Evolutionary conservation across 30 jellyfish, hydroid and myxozoan genomes (phyloP), one percentile per base, ranked within the genome.

Genomic region (Turritopsis dohrnii): DNA sequence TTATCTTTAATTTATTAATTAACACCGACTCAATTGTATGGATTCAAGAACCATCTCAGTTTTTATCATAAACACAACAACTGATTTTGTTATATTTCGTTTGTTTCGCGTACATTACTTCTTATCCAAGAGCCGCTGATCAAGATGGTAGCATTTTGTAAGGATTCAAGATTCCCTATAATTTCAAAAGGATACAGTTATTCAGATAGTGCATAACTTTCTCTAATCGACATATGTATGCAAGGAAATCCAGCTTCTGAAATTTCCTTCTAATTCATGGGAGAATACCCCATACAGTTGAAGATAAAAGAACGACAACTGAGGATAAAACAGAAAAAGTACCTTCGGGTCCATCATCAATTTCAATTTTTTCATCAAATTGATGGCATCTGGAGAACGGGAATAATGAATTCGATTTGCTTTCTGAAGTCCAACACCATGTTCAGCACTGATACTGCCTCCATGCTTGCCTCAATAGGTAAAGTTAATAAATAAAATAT

Each of bases 381-480:
- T 76, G 4, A 93, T 82, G 5, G 96, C 98, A 16, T 88, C 94
- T 27, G 75, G 85, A 18, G 96, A 80, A 71, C 92, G 83, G n/a
- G 98, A 81, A 82, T 83, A 88, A 71, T 86, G 94, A 27, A 93
- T 93, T 20, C 83, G 88, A 17, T 88, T 93, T 17, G 96, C 90
- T 83, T 93, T 93, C 71, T 88, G 88, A 89, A 87, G 85, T 13
- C 98, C 98, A 66, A 93, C 87, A 21, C 98, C 98, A 74, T 93
- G 98, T 54, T 93, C 98, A n/a, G 98, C 98, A 93, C 98, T 93
- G 29, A 93, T 88, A 75, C 98, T 93, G 30, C 98, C 98, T 21
- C 83, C 77, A 69, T 69, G 26, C 16, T 25, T 25, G 13, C 41
- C 83, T 27, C 16, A 22, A 29, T 72, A 72, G 18, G 0, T 0